Base-by-base conservation (phyloP, 2,888 invertebrate species). In the Drymonia ruficornis region DNA sequence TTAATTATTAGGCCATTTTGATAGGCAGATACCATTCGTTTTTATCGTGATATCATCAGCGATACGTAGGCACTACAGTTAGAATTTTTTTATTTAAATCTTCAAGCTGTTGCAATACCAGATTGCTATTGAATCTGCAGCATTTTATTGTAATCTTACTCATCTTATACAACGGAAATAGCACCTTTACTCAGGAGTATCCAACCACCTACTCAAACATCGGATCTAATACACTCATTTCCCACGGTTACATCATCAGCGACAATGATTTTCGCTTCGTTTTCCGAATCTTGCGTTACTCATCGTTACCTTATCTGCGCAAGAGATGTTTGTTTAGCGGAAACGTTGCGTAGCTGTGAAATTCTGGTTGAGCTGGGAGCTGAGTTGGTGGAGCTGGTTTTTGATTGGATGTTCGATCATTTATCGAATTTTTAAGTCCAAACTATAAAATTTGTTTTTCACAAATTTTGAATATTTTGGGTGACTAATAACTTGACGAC, bases 281-380 rank as follows among this genome's bases (percentile, higher is more conserved):
- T 45, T 28, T n/a, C 13, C n/a, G 28, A 23, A 28, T n/a, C 12
- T 42, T 16, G 2, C 13, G 19, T 45, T 45, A 45, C 15, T 45
- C 28, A n/a, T 44, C 13, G 11, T 44, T 44, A 13, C 19, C 13
- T 5, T 45, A 45, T 45, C 28, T 28, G 28, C 8, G 43, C 19
- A 19, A 16, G 18, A 43, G 18, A 13, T 53, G 49, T 57, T 48
- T 44, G 48, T 53, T 48, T 23, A 49, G 31, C 53, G 51, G 57
- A 57, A 53, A 48, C 44, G 34, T 16, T 49, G 44, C 48, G 45
- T 31, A 28, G 23, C n/a, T 40, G 9, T 16, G 40, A 28, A 44
- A 49, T 55, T 34, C 16, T 40, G n/a, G n/a, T n/a, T n/a, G n/a
- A n/a, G n/a, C n/a, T n/a, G n/a, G n/a, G n/a, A n/a, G n/a, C n/a